phyloP scores from a whole-genome alignment of 2,888 invertebrate genomes.

The Schrankia costaestrigalis region DNA sequence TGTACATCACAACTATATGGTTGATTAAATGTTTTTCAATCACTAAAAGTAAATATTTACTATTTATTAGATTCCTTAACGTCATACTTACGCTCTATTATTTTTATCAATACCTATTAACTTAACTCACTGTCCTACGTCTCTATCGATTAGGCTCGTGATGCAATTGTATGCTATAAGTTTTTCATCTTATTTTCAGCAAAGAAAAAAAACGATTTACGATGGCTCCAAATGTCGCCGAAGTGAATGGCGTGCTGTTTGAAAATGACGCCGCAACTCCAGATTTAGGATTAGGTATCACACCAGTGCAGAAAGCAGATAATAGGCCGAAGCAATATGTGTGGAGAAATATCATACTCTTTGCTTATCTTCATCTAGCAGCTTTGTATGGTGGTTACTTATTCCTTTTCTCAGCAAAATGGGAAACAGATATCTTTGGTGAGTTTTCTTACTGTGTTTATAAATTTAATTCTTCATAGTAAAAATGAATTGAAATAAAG shows the following conservation, averaged over 20 bases:
- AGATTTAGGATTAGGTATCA: constrained; percentile 58
- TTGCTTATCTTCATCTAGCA: constrained; percentile 87
- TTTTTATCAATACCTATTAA: too few species aligned
- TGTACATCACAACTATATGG: too few species aligned
- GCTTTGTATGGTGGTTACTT: constrained; percentile 89
- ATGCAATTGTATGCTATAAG: too few species aligned
- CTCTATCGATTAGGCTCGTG: too few species aligned
- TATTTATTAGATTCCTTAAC: too few species aligned
- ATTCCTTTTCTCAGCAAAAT: constrained; percentile 86
- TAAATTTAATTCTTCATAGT: too few species aligned
- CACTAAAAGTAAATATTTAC: too few species aligned
- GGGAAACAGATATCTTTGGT: constrained; percentile 87
- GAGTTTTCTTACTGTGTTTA: constrained; percentile 67
- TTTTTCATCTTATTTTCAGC: too few species aligned
- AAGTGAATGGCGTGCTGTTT: constrained; percentile 70
- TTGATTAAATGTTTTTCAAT: too few species aligned
- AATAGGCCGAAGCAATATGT: constrained; percentile 82
- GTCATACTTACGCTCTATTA: too few species aligned
- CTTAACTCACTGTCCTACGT: too few species aligned
- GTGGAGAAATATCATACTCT: constrained; percentile 91
- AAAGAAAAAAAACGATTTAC: constrained; percentile 10
- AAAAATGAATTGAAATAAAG: too few species aligned
- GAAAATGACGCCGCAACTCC: constrained; percentile 72
- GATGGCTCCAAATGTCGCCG: constrained; percentile 72
- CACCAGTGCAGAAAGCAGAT: constrained; percentile 76